These are phyloP conservation scores for Trogon surrucura DNA, from an alignment of 2,113 vertebrate species.

Conservation along the genomic window DNA sequence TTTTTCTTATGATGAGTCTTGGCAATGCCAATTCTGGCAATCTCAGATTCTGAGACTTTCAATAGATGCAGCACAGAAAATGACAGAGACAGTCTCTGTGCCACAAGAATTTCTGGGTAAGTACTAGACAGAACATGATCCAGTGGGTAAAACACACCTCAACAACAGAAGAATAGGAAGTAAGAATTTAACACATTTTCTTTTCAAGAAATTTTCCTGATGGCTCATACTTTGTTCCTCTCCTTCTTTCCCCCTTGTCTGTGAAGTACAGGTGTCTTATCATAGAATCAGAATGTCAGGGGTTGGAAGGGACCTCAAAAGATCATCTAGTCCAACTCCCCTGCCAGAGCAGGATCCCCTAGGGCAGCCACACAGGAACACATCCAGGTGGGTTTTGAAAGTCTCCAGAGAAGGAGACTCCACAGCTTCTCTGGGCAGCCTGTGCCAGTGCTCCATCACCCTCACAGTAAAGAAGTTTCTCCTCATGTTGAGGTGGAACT, in stretches of 20 bases:
- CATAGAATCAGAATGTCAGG: no score
- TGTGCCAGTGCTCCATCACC: no score
- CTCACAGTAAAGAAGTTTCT: no score
- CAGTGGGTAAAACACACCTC: neutral
- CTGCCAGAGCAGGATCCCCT: no score
- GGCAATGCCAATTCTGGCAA: neutral
- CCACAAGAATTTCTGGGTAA: neutral
- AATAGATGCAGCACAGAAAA: neutral
- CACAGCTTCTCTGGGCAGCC: no score
- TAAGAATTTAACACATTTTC: constrained; percentile 21
- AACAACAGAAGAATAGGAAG: neutral
- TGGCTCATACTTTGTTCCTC: neutral
- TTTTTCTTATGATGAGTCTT: neutral
- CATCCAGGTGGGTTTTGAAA: no score
- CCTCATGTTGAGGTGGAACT: no score
- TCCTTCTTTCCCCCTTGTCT: neutral
- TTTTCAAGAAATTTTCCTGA: neutral
- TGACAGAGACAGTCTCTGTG: neutral
- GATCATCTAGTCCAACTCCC: no score
- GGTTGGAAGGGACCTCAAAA: no score
- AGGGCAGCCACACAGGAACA: no score
- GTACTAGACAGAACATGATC: neutral
- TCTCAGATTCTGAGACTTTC: neutral
- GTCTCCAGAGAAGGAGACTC: no score
- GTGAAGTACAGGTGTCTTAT: neutral